Evolutionary conservation across 1,140 invertebrate species (phyloP).

Genomic region (Mamestra configurata): DNA sequence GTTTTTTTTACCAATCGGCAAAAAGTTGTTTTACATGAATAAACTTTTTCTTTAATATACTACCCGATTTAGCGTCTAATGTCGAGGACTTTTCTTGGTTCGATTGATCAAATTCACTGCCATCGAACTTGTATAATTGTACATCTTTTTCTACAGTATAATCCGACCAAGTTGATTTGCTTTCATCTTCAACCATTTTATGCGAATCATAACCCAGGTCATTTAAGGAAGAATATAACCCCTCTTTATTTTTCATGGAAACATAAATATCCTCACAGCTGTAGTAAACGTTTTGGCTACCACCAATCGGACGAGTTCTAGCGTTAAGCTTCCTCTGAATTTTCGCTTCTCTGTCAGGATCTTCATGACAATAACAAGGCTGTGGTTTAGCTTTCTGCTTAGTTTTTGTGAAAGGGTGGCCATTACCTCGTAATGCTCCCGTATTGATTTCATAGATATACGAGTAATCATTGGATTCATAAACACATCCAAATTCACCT

Average conservation of each 20-base stretch:
- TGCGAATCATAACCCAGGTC: neutral
- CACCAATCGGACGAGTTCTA: constrained; percentile 32
- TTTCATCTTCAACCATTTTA: neutral
- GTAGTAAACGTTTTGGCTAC: constrained; percentile 58
- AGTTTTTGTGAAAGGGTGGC: constrained; percentile 65
- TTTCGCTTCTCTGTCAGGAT: constrained; percentile 50
- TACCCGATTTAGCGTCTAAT: neutral
- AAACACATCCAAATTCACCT: constrained; percentile 68
- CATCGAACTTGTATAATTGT: neutral
- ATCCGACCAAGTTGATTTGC: neutral
- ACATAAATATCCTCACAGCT: constrained; percentile 69
- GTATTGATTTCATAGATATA: constrained; percentile 69
- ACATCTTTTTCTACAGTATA: neutral
- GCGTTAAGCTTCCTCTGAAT: constrained; percentile 2
- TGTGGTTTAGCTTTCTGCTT: constrained; percentile 61
- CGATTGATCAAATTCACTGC: neutral
- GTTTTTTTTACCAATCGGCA: constrained; percentile 59
- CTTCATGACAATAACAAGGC: constrained; percentile 70
- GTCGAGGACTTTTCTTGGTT: neutral
- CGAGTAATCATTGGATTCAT: constrained; percentile 59
- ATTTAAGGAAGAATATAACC: constrained; percentile 41
- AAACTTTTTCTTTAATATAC: constrained; percentile 60
- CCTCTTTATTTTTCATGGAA: constrained; percentile 45
- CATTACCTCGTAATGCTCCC: constrained; percentile 49
- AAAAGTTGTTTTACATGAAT: constrained; percentile 63